Evolutionary conservation across 2,113 vertebrate genomes (phyloP).

Genomic region (Falcunculus frontatus): DNA sequence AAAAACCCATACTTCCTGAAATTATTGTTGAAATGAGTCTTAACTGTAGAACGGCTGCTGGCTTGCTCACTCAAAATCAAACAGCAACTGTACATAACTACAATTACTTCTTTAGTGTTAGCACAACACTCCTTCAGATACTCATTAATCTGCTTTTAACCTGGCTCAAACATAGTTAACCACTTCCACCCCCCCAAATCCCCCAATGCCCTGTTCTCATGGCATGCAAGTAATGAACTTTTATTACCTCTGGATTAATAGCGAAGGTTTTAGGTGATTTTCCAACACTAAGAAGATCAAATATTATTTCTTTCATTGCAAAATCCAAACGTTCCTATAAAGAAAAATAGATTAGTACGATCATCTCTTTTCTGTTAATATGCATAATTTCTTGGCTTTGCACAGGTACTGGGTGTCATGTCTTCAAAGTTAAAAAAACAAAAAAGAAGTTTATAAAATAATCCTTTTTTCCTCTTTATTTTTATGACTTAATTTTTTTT

Average conservation of each 20-base stretch:
- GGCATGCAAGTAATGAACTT: not conserved
- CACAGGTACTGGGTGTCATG: not conserved
- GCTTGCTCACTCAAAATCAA: not conserved
- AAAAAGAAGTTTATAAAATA: not conserved
- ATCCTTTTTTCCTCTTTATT: not conserved
- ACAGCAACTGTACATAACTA: not conserved
- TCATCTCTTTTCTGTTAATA: not conserved
- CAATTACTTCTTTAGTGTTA: not conserved
- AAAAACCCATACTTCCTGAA: not conserved
- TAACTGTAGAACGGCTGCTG: not conserved
- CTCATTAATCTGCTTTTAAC: not conserved
- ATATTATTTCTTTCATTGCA: slow-evolving; percentile 99
- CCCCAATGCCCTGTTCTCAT: not conserved
- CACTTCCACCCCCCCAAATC: not conserved
- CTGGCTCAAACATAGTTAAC: not conserved
- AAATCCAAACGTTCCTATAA: slow-evolving; percentile 97
- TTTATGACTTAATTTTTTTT: not conserved
- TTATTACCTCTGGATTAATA: slow-evolving; percentile 96
- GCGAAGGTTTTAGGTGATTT: slow-evolving; percentile 98
- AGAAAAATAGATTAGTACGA: not conserved
- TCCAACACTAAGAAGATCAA: slow-evolving; percentile 98
- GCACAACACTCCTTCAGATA: not conserved
- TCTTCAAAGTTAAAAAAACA: not conserved
- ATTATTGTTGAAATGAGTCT: not conserved
- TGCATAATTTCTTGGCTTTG: not conserved